Evolutionary conservation across 1,140 invertebrate species (phyloP), one percentile per base, ranked within the genome.

Genomic region (Drosophila erecta): DNA sequence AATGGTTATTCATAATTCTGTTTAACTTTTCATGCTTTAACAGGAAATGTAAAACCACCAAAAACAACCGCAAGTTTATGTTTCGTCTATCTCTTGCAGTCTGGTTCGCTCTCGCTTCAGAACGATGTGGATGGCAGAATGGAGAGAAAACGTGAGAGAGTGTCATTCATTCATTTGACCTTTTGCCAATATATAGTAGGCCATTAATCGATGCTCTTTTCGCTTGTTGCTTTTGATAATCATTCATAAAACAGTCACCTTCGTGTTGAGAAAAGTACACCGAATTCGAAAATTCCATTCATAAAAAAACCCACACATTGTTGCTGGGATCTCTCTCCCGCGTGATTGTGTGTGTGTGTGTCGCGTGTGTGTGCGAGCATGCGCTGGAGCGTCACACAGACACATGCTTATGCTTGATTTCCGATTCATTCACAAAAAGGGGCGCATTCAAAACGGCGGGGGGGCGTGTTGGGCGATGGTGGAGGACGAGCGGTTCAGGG

Each of bases 231-330:
- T 60, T 60, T 38, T 79, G 65, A 74, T 89, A 89, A 87, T 89
- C 84, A 87, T 87, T 87, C 84, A 87, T 87, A 87, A 87, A 87
- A 83, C 65, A 71, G 60, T 65, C 59, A 78, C 61, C 62, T 77
- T 77, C 58, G 83, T 70, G 75, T 79, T 71, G 84, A 87, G 84
- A 87, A 87, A 87, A 80, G 84, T 89, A 87, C 84, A 87, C 76
- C 76, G 84, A 89, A 87, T 89, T 72, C 87, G 76, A 90, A 76
- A 76, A 90, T 90, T 87, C 86, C 90, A 91, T 91, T 91, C 90
- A 91, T 91, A 86, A 91, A 90, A 83, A 78, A 80, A 87, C 75
- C 90, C 86, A 91, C 81, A 91, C 89, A 86, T 79, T 76, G 83
- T 77, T 87, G 71, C 62, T 72, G 79, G 73, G 67, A 62, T 64